Conservation (phyloP, 2,797 vertebrate genomes). For the Bradypus variegatus region DNA sequence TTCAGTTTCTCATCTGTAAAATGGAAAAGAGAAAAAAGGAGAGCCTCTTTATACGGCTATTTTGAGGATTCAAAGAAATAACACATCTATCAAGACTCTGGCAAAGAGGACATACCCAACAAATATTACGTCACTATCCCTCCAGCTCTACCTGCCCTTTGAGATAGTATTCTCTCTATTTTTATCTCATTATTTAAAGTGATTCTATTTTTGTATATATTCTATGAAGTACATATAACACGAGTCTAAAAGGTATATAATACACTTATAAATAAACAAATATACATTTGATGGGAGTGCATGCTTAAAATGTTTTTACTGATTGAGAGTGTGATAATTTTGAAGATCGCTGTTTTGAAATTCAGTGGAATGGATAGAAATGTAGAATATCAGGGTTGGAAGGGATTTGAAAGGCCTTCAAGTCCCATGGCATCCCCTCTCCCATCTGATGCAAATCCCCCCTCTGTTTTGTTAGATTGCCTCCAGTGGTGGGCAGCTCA, state of each 20-base stretch:
- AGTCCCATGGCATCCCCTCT: neutral
- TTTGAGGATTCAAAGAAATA: slow-evolving; percentile 31
- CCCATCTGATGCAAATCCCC: neutral
- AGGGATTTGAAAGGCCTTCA: neutral
- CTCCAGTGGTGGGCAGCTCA: neutral
- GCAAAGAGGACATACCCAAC: neutral
- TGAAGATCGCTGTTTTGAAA: neutral
- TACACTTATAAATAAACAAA: neutral
- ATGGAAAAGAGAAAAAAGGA: neutral
- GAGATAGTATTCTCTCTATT: neutral
- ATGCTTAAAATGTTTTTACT: slow-evolving; percentile 10
- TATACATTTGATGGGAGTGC: neutral
- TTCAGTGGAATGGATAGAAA: neutral
- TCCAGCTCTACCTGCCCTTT: neutral
- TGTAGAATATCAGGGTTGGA: neutral
- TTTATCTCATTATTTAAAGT: neutral
- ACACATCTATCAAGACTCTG: neutral
- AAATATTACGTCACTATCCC: neutral
- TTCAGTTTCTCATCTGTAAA: neutral
- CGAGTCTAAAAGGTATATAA: neutral
- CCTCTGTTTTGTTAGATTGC: neutral
- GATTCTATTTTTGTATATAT: slow-evolving; percentile 17
- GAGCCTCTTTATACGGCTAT: neutral
- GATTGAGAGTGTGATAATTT: neutral
- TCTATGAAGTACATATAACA: neutral